Base-by-base conservation (phyloP, 2,113 vertebrate species). In the Tylochromis polylepis region DNA sequence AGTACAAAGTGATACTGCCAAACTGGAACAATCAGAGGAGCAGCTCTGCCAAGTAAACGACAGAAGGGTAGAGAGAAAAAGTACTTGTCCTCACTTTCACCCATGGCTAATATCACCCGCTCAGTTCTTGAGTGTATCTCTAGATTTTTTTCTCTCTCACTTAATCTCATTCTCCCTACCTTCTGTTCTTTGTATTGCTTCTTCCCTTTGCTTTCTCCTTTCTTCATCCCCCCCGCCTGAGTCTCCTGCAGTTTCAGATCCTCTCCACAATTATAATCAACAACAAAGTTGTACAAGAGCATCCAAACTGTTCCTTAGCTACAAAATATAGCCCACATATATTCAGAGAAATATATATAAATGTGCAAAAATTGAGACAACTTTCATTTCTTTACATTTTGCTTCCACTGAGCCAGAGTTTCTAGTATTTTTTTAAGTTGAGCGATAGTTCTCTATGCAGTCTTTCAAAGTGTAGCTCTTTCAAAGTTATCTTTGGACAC, bases 41-140 rank as follows among this genome's bases (percentile, higher is more conserved):
- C 83, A 36, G 55, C 72, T 84, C 84, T 95, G 94, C 95, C 93
- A 94, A 94, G 59, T 83, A 90, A 93, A 91, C 89, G 93, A 95
- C 93, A 95, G 92, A 93, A 92, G 92, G 87, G 81, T 87, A 77
- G 85, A 92, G 92, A 92, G 91, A 95, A 92, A 84, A 94, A 94
- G 88, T 38, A 88, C 92, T 93, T 93, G 94, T 95, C 95, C 95
- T 94, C 93, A 60, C 90, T 89, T 93, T 95, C 94, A 94, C 95
- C 94, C 94, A 49, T 86, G 67, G 87, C 89, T 93, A 93, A 92
- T 92, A 94, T 94, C 93, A 78, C 84, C 82, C 29, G 27, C 82
- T 77, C 67, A 24, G 86, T 94, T 93, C 88, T 92, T 82, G 57
- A 90, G 79, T 88, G 79, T 51, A 85, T 92, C 91, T 90, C 85